Base-by-base conservation (phyloP, 2,888 invertebrate genomes). In the Acanthacorydalis orientalis region DNA sequence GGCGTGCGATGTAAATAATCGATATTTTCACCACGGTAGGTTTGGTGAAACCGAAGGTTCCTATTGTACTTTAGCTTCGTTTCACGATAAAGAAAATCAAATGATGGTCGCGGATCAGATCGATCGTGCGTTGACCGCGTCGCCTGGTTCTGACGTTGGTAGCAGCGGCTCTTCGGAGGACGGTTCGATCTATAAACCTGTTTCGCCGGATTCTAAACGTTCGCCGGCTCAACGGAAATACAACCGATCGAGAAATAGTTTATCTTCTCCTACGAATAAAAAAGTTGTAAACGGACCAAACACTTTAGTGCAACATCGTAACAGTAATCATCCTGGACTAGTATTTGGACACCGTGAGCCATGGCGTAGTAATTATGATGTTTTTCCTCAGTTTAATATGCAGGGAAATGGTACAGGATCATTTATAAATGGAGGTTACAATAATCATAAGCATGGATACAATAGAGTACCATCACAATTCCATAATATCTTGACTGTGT, bases 41-140 rank as follows among this genome's bases (percentile, higher is more conserved):
- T 74, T 75, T 57, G 75, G 75, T 55, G 75, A 75, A 64, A 72
- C 71, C 56, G 71, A 73, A 65, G 75, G 75, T 54, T 75, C 75
- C 56, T 75, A 74, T 59, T 75, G 75, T 62, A 74, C 73, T 52
- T 63, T 75, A 60, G 75, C 75, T 54, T 72, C 73, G 49, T 74
- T 75, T 54, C 68, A 64, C 31, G 64, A 64, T 48, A 61, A 64
- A 49, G 62, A 59, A 54, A 61, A 61, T 52, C 42, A 41, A 8
- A 34, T 34, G 31, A n/a, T 33, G 12, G 31, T 42, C 31, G 16
- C 47, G 14, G 47, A 47, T 31, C 34, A 33, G 23, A 37, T 23
- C 12, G 32, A 40, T n/a, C 14, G 16, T 7, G 47, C 31, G 14
- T 37, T 40, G 33, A 37, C 51, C 48, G 54, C 54, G 44, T 55